These are phyloP conservation scores for Euwallacea fornicatus DNA, from an alignment of 1,140 invertebrate genomes.

Conservation along the genomic window DNA sequence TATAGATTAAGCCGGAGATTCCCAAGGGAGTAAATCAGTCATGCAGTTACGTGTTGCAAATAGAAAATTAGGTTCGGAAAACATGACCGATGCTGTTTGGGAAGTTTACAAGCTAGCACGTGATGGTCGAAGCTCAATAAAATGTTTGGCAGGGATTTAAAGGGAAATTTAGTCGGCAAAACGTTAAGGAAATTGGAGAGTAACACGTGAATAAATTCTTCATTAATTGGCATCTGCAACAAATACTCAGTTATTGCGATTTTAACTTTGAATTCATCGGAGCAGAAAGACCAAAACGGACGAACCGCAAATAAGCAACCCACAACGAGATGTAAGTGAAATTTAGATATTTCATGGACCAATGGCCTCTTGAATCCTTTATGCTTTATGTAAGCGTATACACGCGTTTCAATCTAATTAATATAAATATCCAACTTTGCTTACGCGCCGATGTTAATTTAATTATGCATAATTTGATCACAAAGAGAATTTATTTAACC, in stretches of 20 bases:
- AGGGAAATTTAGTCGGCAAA: no score
- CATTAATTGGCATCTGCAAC: no score
- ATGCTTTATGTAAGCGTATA: no score
- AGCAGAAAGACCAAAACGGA: slow-evolving; percentile 1
- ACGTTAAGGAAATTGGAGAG: no score
- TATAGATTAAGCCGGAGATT: slow-evolving; percentile 3
- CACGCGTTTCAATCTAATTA: no score
- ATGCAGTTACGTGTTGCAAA: slow-evolving; percentile 16
- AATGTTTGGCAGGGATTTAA: background rate
- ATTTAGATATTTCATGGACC: background rate
- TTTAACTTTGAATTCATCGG: background rate
- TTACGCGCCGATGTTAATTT: no score
- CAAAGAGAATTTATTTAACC: no score
- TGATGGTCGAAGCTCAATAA: background rate
- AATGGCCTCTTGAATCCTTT: background rate
- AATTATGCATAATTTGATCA: no score
- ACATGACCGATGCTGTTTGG: background rate
- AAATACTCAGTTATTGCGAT: background rate
- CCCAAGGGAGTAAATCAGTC: slow-evolving; percentile 6
- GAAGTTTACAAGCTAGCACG: background rate
- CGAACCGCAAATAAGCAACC: slow-evolving; percentile 7
- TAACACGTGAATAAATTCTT: no score
- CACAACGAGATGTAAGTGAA: slow-evolving; percentile 15
- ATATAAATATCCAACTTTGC: no score
- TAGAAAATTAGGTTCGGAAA: slow-evolving; percentile 16